Percentiles rank a stretch among this genome's conserved stretches.
phyloP scores from a whole-genome alignment of 2,888 invertebrate genomes.

The Pristionchus maxplancki region DNA sequence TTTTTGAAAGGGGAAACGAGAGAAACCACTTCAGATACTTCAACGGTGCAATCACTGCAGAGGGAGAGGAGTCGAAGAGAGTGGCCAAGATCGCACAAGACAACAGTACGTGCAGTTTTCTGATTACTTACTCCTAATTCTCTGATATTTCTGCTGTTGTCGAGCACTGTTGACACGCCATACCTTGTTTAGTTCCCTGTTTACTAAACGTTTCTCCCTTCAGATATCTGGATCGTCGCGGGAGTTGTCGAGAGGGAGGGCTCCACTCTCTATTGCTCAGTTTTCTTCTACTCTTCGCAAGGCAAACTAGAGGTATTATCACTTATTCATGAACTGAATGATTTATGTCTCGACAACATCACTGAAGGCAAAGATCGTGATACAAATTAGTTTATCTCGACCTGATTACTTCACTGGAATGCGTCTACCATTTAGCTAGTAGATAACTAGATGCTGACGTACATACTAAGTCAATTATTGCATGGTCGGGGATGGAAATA shows the following conservation, averaged over 20 bases:
- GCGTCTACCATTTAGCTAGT: neutral
- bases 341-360: neutral
- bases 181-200: neutral
- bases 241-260: conserved; percentile 72
- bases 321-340: neutral
- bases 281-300: conserved; percentile 70
- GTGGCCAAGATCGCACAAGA: conserved; percentile 51
- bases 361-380: neutral
- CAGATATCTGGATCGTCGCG: conserved; percentile 60
- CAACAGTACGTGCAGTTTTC: conserved; percentile 20
- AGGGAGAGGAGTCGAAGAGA: conserved; percentile 62
- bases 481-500: neutral
- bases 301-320: conserved; percentile 58
- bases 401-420: neutral
- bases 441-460: neutral
- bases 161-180: neutral
- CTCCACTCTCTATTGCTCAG: conserved; percentile 73
- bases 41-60: conserved; percentile 65
- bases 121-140: too few relatives aligned
- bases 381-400: neutral
- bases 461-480: neutral
- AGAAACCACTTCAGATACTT: conserved; percentile 65
- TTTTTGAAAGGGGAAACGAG: too few relatives aligned
- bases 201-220: neutral
- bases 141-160: neutral